A percentile compares a stretch with the other conserved stretches of the same genome.
Evolutionary conservation across 2,113 vertebrate genomes (phyloP).

Genomic region (Formicarius rufipectus): DNA sequence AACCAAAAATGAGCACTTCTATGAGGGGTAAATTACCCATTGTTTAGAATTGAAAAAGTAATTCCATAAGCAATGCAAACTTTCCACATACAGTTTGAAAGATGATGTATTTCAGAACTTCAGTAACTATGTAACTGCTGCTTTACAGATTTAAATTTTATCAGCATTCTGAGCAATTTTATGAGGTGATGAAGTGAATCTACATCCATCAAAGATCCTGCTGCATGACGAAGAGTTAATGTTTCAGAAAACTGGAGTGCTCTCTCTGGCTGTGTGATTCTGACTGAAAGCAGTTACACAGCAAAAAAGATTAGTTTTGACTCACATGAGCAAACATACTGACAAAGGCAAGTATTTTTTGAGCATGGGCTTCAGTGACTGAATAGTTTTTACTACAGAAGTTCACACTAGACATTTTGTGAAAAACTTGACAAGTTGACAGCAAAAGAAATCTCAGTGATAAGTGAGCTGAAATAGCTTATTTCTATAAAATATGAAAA

Average conservation of each 20-base stretch:
- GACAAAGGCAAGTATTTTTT: background rate
- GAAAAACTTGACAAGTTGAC: background rate
- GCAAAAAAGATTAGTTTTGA: background rate
- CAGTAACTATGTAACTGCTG: background rate
- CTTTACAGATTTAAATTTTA: slow-evolving; percentile 8
- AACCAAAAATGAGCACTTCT: background rate
- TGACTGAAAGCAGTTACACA: background rate
- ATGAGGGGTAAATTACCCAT: background rate
- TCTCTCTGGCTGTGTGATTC: background rate
- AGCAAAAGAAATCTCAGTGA: background rate
- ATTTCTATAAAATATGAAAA: background rate
- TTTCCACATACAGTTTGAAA: background rate
- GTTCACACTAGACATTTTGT: background rate
- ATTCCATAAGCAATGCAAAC: background rate
- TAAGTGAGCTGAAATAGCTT: background rate
- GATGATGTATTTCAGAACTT: slow-evolving; percentile 16
- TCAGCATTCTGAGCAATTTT: background rate
- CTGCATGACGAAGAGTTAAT: background rate
- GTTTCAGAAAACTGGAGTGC: background rate
- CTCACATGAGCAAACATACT: background rate
- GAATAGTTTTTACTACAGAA: background rate
- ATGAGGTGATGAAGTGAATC: background rate
- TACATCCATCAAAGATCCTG: background rate
- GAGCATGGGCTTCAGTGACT: background rate
- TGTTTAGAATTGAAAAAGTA: background rate